Conservation (phyloP, 2,888 invertebrate genomes). For the Laothoe populi region DNA sequence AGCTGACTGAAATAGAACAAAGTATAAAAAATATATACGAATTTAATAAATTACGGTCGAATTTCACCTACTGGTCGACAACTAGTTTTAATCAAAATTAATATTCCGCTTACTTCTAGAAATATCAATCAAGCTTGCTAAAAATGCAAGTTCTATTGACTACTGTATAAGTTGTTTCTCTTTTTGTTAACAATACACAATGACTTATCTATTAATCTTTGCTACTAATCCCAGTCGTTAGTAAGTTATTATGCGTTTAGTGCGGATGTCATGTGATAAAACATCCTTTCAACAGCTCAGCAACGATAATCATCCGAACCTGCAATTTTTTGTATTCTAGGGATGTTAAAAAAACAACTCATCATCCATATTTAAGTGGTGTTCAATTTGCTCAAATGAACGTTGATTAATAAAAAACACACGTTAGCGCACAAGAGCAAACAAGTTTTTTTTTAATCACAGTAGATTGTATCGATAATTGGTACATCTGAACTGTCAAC, state of each 20-base stretch:
- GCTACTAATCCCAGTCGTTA: not conserved
- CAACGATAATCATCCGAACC: not conserved
- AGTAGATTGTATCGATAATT: conserved; percentile 51
- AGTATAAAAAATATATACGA: too few species aligned
- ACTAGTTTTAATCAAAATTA: too few species aligned
- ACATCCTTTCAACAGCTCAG: not conserved
- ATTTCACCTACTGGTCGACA: too few species aligned
- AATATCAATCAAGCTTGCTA: too few species aligned
- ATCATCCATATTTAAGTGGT: conserved; percentile 34
- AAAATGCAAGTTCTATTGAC: not conserved
- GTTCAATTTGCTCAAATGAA: conserved; percentile 58
- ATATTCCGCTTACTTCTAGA: too few species aligned
- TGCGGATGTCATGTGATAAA: conserved; percentile 5
- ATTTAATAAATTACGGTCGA: too few species aligned
- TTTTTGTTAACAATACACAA: not conserved
- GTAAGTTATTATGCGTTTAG: conserved; percentile 12
- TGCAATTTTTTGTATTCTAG: conserved; percentile 30
- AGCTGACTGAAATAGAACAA: too few species aligned
- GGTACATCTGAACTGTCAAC: conserved; percentile 38
- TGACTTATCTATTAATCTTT: not conserved
- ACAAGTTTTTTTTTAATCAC: conserved; percentile 55
- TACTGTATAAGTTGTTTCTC: not conserved
- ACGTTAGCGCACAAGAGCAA: conserved; percentile 43
- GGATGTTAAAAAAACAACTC: conserved; percentile 37
- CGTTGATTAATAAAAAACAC: conserved; percentile 38